Percentiles rank a stretch among this genome's conserved stretches.
Conservation (phyloP, 2,113 vertebrate species). For the Callorhinus ursinus region DNA sequence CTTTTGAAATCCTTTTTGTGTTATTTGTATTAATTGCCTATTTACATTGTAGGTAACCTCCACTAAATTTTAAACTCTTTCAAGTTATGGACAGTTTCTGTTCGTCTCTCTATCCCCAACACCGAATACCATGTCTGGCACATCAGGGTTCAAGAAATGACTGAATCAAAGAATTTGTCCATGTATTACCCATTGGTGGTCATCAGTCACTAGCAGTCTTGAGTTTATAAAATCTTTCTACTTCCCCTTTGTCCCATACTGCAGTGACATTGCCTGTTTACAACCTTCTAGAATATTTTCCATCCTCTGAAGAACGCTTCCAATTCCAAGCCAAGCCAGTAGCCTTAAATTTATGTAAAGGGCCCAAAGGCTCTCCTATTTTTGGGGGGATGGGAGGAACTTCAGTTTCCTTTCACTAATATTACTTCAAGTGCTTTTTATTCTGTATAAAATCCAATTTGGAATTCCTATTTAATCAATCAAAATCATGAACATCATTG, state of each 20-base stretch:
- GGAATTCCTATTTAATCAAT: slow-evolving; percentile 49
- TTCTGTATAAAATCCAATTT: slow-evolving; percentile 20
- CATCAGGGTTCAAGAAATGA: not conserved
- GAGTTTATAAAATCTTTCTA: not conserved
- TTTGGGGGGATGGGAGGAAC: not conserved
- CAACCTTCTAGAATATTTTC: not conserved
- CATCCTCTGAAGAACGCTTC: not conserved
- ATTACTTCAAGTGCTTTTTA: not conserved
- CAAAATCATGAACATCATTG: slow-evolving; percentile 2
- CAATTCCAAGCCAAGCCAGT: not conserved
- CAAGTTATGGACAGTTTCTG: not conserved
- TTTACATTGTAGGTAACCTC: not conserved
- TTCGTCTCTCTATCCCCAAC: not conserved
- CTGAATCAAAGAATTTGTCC: not conserved
- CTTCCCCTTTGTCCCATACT: not conserved
- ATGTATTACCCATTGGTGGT: not conserved
- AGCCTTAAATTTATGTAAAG: not conserved
- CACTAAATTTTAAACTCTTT: not conserved
- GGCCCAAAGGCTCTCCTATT: not conserved
- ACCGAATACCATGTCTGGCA: not conserved
- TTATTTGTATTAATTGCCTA: not conserved
- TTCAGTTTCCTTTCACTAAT: not conserved
- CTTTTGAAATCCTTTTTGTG: not conserved
- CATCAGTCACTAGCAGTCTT: not conserved
- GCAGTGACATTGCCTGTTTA: not conserved